Conservation (phyloP, 2,888 invertebrate genomes). For the Nipponacmea schrenckii region DNA sequence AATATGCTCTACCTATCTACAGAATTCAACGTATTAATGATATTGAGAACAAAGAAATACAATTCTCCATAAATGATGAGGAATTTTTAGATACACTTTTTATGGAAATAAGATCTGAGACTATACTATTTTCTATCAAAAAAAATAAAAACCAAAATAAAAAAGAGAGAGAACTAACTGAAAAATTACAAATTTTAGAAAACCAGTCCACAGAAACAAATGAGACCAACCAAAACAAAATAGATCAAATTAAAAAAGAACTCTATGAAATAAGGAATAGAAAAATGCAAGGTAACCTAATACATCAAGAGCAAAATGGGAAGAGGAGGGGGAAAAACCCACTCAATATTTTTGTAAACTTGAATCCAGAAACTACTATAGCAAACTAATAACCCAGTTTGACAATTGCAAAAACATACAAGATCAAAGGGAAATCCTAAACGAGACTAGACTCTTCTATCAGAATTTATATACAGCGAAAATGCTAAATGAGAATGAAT, state of each 20-base stretch:
- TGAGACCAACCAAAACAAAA: too few species aligned
- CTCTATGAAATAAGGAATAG: too few species aligned
- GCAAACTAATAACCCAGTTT: background rate
- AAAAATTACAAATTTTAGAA: too few species aligned
- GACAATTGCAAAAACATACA: background rate
- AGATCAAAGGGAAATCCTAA: too few species aligned
- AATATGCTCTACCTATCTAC: constrained; percentile 19
- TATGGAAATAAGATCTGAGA: background rate
- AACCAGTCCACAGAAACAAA: too few species aligned
- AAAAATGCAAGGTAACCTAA: background rate
- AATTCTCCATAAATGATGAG: constrained; percentile 21
- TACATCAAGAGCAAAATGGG: background rate
- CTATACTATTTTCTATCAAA: constrained; percentile 14
- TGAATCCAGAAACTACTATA: background rate
- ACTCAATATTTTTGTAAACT: background rate
- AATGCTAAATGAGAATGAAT: too few species aligned
- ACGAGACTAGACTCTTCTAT: too few species aligned
- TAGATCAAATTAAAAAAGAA: too few species aligned
- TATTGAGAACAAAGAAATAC: constrained; percentile 13
- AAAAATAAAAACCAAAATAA: constrained; percentile 3
- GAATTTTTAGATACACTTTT: constrained; percentile 21
- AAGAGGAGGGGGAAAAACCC: background rate
- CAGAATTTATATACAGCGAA: too few species aligned
- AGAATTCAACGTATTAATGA: constrained; percentile 11
- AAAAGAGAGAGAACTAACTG: background rate